A percentile compares a stretch with the other conserved stretches of the same genome.
Conservation (phyloP, 2,113 vertebrate species). For the Agapornis roseicollis region DNA sequence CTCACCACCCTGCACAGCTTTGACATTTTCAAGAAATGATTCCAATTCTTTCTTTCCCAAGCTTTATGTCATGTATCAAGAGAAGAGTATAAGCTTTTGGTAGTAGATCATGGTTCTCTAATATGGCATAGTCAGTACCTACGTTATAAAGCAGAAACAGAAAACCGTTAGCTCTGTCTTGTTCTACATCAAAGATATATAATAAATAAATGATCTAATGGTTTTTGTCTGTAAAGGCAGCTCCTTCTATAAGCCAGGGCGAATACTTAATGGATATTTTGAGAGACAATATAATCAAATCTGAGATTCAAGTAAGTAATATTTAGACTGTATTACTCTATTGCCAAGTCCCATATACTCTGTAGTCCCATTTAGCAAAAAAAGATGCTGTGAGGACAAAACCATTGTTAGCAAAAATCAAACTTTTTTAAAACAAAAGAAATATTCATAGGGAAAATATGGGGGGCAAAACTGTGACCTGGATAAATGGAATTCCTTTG, state of each 20-base stretch:
- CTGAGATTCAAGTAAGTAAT: not conserved
- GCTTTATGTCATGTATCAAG: not conserved
- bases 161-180: not conserved
- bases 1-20: not conserved
- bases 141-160: not conserved
- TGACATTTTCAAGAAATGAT: not conserved
- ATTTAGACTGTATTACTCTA: not conserved
- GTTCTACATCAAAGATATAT: not conserved
- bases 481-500: not conserved
- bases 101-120: not conserved
- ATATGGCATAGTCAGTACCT: not conserved
- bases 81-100: not conserved
- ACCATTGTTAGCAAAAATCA: not conserved
- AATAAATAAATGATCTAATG: not conserved
- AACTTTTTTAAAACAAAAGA: not conserved
- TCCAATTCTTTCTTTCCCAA: not conserved
- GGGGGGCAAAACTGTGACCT: not conserved
- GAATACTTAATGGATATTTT: not conserved
- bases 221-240: not conserved
- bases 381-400: not conserved
- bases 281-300: not conserved
- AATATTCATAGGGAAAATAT: not conserved
- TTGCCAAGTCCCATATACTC: not conserved
- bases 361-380: not conserved
- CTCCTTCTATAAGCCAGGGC: not conserved